Conservation (phyloP, 2,888 invertebrate genomes). For the Hypsopygia costalis region DNA sequence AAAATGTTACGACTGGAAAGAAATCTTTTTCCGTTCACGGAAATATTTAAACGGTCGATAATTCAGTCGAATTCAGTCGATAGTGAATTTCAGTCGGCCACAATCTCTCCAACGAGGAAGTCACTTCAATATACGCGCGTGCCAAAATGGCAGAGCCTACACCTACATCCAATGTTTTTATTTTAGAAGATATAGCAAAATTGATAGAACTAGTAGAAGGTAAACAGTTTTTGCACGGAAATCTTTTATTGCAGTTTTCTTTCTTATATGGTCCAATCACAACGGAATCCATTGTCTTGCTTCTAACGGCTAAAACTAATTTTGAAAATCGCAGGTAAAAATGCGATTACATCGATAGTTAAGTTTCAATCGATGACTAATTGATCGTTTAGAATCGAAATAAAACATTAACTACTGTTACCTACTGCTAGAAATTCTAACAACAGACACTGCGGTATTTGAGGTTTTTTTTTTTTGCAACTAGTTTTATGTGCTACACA, state of each 20-base stretch:
- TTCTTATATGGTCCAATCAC: conserved; percentile 2
- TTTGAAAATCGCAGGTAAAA: neutral
- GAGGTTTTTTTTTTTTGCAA: no score
- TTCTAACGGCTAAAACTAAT: neutral
- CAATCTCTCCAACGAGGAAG: conserved; percentile 9
- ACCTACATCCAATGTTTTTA: conserved; percentile 6
- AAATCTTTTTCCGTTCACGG: conserved; percentile 7
- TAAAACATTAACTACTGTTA: no score
- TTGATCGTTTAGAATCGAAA: no score
- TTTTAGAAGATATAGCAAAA: conserved; percentile 11
- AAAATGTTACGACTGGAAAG: neutral
- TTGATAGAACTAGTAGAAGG: conserved; percentile 9
- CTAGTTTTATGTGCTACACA: no score
- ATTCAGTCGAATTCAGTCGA: conserved; percentile 7
- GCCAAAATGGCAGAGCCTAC: conserved; percentile 11
- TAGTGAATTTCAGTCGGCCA: conserved; percentile 7
- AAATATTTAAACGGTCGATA: conserved; percentile 3
- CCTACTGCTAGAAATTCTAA: no score
- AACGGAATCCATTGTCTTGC: conserved; percentile 5
- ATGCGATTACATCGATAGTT: neutral
- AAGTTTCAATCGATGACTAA: no score
- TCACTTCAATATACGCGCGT: conserved; percentile 7
- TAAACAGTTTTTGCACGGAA: conserved; percentile 4
- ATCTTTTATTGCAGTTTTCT: neutral
- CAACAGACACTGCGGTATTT: no score